Evolutionary conservation across 2,113 vertebrate genomes (phyloP).

Genomic region (Clarias magur): DNA sequence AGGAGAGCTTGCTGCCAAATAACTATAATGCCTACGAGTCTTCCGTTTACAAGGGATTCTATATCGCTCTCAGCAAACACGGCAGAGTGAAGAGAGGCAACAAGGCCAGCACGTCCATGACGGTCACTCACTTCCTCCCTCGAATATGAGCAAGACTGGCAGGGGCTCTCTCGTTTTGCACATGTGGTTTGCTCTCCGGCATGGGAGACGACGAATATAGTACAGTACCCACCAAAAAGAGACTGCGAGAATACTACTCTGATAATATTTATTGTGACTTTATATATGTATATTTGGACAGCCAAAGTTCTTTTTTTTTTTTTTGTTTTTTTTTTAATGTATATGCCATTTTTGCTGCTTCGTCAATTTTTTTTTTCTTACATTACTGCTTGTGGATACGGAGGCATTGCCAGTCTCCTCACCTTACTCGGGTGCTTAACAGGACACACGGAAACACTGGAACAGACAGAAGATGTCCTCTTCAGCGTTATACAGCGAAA

Average conservation of each 20-base stretch:
- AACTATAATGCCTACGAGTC: conserved; percentile 97
- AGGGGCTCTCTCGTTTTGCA: conserved; percentile 78
- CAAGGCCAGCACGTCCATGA: conserved; percentile 87
- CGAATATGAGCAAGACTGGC: conserved; percentile 80
- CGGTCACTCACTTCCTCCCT: conserved; percentile 94
- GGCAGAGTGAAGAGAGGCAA: conserved; percentile 88
- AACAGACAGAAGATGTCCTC: conserved; percentile 63
- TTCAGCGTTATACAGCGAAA: conserved; percentile 67
- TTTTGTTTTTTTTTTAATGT: conserved; percentile 34
- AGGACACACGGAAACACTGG: conserved; percentile 68
- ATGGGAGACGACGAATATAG: conserved; percentile 55
- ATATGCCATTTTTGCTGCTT: conserved; percentile 76
- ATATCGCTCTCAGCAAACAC: conserved; percentile 90
- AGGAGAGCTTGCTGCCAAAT: conserved; percentile 91
- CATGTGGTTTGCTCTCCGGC: conserved; percentile 76
- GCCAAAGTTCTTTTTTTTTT: conserved; percentile 70
- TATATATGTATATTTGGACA: conserved; percentile 81
- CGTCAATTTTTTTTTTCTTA: conserved; percentile 56
- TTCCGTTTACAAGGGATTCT: conserved; percentile 81
- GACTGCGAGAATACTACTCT: conserved; percentile 63
- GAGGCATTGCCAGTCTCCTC: conserved; percentile 62
- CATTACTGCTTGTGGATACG: conserved; percentile 60
- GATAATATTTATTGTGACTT: conserved; percentile 76
- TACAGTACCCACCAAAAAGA: conserved; percentile 53
- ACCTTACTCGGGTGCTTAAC: conserved; percentile 74